These are phyloP conservation scores for Xanthorhoe designata DNA, from an alignment of 2,888 invertebrate genomes.

Conservation along the genomic window DNA sequence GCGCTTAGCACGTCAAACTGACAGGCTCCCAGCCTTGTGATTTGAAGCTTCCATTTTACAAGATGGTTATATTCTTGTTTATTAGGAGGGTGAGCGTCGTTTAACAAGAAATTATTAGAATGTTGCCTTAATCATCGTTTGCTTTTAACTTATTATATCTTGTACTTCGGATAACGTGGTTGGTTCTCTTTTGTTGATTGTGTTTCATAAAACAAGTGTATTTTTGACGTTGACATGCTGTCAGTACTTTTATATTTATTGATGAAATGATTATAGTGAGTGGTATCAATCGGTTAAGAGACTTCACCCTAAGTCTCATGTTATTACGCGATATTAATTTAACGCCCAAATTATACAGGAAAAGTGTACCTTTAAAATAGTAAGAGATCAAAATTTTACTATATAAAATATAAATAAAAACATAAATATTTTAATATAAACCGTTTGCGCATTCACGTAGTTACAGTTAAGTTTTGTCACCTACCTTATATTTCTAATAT, in stretches of 20 bases:
- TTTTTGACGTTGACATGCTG: not conserved
- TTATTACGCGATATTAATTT: no score
- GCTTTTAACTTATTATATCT: conserved; percentile 10
- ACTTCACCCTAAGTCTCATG: no score
- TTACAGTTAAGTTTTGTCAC: no score
- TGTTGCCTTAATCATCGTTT: conserved; percentile 11
- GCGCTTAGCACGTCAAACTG: conserved; percentile 47
- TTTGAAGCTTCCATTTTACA: conserved; percentile 33
- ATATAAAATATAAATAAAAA: no score
- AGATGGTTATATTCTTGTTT: conserved; percentile 26
- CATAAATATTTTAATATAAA: no score
- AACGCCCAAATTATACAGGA: no score
- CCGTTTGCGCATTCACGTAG: no score
- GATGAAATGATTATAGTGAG: no score
- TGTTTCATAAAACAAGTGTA: not conserved
- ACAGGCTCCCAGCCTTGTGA: conserved; percentile 34
- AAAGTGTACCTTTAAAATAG: no score
- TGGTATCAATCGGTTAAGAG: no score
- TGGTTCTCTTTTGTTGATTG: not conserved
- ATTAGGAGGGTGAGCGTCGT: conserved; percentile 20
- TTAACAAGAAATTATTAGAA: conserved; percentile 15
- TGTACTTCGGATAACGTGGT: not conserved
- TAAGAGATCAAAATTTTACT: no score
- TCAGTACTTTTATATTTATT: not conserved
- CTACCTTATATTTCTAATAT: no score